A percentile compares a stretch with the other conserved stretches of the same genome.
Conservation (phyloP, 2,888 invertebrate genomes). For the Lasius platythorax region DNA sequence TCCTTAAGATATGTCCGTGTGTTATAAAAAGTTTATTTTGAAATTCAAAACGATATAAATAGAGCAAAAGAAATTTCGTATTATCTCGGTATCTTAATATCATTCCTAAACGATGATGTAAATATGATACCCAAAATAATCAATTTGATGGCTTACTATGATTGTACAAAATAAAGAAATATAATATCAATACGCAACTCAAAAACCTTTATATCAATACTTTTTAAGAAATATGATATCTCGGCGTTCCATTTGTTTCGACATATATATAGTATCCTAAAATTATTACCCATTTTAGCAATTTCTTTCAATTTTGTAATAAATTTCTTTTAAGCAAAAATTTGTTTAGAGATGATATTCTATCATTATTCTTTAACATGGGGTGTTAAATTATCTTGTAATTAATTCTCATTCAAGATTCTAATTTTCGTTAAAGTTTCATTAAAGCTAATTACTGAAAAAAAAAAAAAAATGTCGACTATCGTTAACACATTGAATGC, state of each 20-base stretch:
- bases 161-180: background rate
- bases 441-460: background rate
- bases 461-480: background rate
- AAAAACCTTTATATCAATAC: background rate
- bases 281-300: background rate
- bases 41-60: background rate
- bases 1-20: too few relatives aligned
- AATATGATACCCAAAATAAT: background rate
- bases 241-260: background rate
- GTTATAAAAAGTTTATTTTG: background rate
- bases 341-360: background rate
- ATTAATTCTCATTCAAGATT: background rate
- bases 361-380: background rate
- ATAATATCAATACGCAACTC: background rate
- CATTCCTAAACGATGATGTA: background rate
- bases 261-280: background rate
- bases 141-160: background rate
- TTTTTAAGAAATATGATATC: background rate
- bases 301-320: background rate
- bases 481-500: conserved; percentile 3
- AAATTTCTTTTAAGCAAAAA: background rate
- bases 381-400: background rate
- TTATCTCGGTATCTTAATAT: background rate
- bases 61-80: background rate
- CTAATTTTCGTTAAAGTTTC: background rate